Evolutionary conservation across 1,140 invertebrate genomes (phyloP).

Genomic region (Ostrea denselamellosa): DNA sequence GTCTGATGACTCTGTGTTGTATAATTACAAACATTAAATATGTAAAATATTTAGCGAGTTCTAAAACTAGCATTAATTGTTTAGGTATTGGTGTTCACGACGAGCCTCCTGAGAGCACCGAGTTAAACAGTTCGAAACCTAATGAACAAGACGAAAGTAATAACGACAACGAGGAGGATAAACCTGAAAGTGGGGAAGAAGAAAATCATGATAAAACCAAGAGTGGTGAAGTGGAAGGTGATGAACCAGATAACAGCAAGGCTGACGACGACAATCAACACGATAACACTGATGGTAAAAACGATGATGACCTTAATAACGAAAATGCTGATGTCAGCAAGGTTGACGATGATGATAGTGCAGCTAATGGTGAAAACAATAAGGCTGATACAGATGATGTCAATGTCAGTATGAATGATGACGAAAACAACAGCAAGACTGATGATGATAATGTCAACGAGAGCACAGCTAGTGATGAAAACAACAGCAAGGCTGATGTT

Average conservation of each 20-base stretch:
- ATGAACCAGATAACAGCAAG: background rate
- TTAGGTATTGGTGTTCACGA: conserved; percentile 22
- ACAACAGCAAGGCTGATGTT: background rate
- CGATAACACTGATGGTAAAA: background rate
- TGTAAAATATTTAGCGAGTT: background rate
- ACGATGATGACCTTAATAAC: background rate
- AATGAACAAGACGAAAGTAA: background rate
- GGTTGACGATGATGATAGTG: no score
- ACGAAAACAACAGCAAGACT: background rate
- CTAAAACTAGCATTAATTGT: background rate
- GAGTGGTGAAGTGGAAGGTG: background rate
- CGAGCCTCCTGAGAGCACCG: background rate
- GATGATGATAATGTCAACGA: background rate
- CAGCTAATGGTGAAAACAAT: background rate
- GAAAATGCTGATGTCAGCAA: background rate
- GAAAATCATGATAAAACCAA: background rate
- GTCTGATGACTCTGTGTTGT: background rate
- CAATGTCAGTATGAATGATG: background rate
- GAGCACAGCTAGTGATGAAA: background rate
- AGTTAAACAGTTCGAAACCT: background rate
- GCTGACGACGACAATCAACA: background rate
- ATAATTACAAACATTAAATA: background rate
- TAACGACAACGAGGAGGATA: background rate
- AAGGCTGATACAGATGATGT: background rate
- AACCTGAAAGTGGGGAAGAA: background rate